Evolutionary conservation across 2,113 vertebrate species (phyloP).

Genomic region (Monopterus albus): DNA sequence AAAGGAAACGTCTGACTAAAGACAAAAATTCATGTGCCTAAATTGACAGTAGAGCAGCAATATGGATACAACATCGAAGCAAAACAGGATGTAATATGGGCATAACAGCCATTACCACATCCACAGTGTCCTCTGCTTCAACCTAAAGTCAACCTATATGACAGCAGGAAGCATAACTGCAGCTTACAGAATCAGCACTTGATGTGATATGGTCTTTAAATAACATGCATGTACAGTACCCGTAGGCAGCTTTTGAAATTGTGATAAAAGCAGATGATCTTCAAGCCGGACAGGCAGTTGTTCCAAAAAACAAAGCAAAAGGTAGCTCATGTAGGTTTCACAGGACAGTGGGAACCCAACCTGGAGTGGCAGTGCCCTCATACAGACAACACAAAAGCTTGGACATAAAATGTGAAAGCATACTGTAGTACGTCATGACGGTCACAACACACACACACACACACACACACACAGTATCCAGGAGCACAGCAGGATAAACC

Average conservation of each 20-base stretch:
- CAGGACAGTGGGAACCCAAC: neutral
- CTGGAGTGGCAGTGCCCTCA: neutral
- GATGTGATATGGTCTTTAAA: constrained; percentile 7
- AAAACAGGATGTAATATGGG: constrained; percentile 29
- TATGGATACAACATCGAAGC: constrained; percentile 14
- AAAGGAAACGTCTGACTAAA: constrained; percentile 13
- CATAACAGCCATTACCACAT: constrained; percentile 3
- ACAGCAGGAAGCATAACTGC: constrained; percentile 28
- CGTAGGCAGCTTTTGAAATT: neutral
- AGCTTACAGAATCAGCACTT: constrained; percentile 31
- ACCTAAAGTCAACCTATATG: neutral
- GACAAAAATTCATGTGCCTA: neutral
- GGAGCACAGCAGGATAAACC: constrained; percentile 73
- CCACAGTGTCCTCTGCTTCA: neutral
- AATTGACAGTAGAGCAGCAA: constrained; percentile 22
- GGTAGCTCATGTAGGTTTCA: neutral
- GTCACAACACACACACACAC: neutral
- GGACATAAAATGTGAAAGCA: no score
- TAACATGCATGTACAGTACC: neutral
- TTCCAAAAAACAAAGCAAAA: neutral
- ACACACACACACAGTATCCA: neutral
- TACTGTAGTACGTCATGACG: no score
- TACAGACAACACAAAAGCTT: constrained; percentile 1
- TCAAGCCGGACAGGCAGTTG: neutral
- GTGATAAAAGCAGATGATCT: constrained; percentile 9